Evolutionary conservation across 2,797 vertebrate genomes (phyloP).

Genomic region (Sandelia bainsii): DNA sequence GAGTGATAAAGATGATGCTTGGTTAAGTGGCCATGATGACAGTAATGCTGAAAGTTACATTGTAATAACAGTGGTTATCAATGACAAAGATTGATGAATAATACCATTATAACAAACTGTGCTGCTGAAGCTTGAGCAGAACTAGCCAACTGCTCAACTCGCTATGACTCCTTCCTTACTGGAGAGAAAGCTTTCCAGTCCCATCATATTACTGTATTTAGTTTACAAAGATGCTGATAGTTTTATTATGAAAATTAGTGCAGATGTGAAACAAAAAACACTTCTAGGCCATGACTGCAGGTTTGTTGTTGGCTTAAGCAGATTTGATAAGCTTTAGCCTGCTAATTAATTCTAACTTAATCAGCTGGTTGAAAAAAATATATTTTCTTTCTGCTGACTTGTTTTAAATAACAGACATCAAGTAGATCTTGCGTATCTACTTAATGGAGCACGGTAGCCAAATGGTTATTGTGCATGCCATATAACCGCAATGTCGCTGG

Average conservation of each 20-base stretch:
- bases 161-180: too few species aligned
- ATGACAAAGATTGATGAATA: neutral
- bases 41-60: conserved; percentile 35
- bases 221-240: too few species aligned
- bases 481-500: too few species aligned
- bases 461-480: too few species aligned
- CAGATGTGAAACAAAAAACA: too few species aligned
- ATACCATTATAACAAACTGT: neutral
- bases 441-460: too few species aligned
- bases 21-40: conserved; percentile 40
- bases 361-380: neutral
- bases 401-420: neutral
- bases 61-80: conserved; percentile 1
- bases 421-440: too few species aligned
- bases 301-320: neutral
- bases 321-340: neutral
- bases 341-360: neutral
- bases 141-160: too few species aligned
- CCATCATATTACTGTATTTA: too few species aligned
- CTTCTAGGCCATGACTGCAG: neutral
- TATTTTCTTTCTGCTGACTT: neutral
- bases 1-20: conserved; percentile 43
- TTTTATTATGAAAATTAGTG: neutral
- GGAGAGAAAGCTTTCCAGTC: too few species aligned
- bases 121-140: neutral